These are phyloP conservation scores for Drosophila murphyi DNA, from an alignment of 1,140 invertebrate species.

Conservation along the genomic window DNA sequence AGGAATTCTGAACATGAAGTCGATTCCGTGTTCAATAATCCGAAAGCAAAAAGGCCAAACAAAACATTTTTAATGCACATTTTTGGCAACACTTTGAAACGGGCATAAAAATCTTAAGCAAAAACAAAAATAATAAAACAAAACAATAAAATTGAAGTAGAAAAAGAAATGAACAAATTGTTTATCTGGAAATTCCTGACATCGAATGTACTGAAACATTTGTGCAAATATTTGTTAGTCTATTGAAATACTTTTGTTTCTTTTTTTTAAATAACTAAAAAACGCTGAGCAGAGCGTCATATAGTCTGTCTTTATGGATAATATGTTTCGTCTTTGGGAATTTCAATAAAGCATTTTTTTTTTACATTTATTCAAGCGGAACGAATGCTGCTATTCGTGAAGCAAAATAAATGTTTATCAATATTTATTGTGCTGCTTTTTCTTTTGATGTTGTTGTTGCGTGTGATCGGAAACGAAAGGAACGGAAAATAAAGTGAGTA, in stretches of 20 bases:
- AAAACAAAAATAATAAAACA: conserved; percentile 35
- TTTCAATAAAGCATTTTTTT: conserved; percentile 32
- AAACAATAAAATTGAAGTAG: conserved; percentile 30
- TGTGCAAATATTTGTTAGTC: conserved; percentile 79
- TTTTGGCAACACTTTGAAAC: conserved; percentile 75
- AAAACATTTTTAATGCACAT: conserved; percentile 81
- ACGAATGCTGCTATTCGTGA: conserved; percentile 41
- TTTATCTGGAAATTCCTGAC: conserved; percentile 48
- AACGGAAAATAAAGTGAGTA: conserved; percentile 24
- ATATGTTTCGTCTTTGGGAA: conserved; percentile 34
- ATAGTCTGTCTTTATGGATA: conserved; percentile 13
- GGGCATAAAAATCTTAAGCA: conserved; percentile 58
- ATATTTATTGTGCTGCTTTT: conserved; percentile 73
- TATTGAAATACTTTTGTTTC: conserved; percentile 35
- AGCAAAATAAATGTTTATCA: conserved; percentile 60
- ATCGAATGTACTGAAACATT: conserved; percentile 59
- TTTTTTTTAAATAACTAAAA: conserved; percentile 17
- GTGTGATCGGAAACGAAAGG: conserved; percentile 43
- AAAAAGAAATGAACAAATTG: conserved; percentile 42
- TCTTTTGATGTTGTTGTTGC: conserved; percentile 35
- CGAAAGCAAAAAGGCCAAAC: conserved; percentile 58
- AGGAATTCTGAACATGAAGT: conserved; percentile 1
- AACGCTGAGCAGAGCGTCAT: not conserved
- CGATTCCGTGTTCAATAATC: conserved; percentile 34
- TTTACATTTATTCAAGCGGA: conserved; percentile 73